These are phyloP conservation scores for Pyrocephalus nanus DNA, from an alignment of 2,797 vertebrate genomes.

Conservation along the genomic window DNA sequence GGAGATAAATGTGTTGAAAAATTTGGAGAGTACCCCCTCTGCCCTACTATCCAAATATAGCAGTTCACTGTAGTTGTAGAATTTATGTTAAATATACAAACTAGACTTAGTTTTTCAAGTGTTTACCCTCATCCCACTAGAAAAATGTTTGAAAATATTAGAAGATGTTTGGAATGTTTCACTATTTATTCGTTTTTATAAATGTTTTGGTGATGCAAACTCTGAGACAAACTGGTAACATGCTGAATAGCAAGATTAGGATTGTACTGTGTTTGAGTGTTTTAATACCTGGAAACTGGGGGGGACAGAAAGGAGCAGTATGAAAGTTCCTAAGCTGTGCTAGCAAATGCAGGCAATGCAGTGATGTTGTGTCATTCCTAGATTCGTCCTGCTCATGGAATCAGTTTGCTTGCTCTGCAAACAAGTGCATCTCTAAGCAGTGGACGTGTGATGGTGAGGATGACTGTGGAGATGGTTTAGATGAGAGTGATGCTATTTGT, in stretches of 20 bases:
- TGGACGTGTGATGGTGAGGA: conserved; percentile 96
- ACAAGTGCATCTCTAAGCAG: conserved; percentile 91
- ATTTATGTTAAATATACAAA: neutral
- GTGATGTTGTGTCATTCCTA: conserved; percentile 51
- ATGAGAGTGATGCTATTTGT: conserved; percentile 91
- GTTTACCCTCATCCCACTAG: neutral
- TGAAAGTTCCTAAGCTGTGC: neutral
- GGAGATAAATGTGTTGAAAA: neutral
- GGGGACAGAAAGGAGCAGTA: neutral
- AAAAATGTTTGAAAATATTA: neutral
- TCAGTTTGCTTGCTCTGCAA: conserved; percentile 90
- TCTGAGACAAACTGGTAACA: neutral
- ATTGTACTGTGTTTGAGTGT: neutral
- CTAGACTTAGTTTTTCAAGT: neutral
- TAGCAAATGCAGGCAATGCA: neutral
- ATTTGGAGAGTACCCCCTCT: neutral
- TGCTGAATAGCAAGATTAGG: neutral
- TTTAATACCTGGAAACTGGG: neutral
- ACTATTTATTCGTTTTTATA: neutral
- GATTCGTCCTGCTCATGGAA: conserved; percentile 90
- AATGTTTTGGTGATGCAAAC: neutral
- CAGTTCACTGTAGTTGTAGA: neutral
- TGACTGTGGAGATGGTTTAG: conserved; percentile 90
- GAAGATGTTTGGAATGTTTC: neutral
- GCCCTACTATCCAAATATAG: neutral